Evolutionary conservation across 2,113 vertebrate species (phyloP).

Genomic region (Micromys minutus): DNA sequence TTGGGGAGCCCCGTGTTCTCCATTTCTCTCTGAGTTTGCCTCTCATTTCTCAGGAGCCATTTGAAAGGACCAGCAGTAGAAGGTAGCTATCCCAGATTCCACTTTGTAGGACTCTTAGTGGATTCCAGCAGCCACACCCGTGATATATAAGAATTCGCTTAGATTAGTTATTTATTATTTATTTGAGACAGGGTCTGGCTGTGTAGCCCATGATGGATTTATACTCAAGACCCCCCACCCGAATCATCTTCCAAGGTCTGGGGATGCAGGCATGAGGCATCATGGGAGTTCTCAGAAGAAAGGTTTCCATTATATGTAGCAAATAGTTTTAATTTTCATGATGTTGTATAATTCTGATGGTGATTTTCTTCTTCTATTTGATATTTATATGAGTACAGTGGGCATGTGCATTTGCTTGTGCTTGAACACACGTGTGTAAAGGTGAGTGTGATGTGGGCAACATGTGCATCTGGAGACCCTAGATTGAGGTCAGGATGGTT

Average conservation of each 20-base stretch:
- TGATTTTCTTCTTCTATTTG: background rate
- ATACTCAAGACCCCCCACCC: background rate
- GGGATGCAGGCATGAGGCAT: background rate
- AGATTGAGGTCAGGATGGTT: background rate
- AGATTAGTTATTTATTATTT: background rate
- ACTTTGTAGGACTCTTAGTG: rapidly evolving
- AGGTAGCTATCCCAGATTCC: background rate
- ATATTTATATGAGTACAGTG: too few relatives aligned
- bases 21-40: background rate
- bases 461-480: too few relatives aligned
- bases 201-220: background rate
- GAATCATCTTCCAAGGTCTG: background rate
- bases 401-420: background rate
- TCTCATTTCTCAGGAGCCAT: background rate
- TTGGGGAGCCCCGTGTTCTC: background rate
- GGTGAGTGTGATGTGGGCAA: too few relatives aligned
- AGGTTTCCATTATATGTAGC: background rate
- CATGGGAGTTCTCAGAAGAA: background rate
- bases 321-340: background rate
- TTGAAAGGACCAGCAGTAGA: background rate
- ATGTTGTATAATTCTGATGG: background rate
- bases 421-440: background rate
- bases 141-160: too few relatives aligned
- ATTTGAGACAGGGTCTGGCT: background rate
- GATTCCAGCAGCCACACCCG: background rate